Conservation (phyloP, 2,888 invertebrate species). For the Adelognathus sp. region DNA sequence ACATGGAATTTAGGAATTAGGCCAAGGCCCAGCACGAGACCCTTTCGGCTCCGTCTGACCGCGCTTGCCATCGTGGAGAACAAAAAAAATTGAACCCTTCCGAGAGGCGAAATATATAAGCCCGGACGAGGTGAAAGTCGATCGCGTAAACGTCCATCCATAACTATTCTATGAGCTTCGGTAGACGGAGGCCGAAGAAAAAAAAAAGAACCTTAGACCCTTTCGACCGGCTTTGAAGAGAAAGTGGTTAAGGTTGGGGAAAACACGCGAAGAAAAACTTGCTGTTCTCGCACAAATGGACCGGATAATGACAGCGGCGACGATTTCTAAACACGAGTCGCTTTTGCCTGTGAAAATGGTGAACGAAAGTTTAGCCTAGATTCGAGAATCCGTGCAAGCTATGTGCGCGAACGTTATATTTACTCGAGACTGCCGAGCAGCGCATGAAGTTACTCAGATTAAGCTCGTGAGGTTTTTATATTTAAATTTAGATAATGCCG, state of each 20-base stretch:
- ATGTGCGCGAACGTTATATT: conserved; percentile 18
- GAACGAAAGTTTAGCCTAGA: neutral
- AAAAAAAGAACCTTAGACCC: conserved; percentile 51
- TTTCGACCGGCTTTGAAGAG: conserved; percentile 42
- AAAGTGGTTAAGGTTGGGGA: conserved; percentile 51
- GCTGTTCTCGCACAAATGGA: neutral
- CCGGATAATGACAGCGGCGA: neutral
- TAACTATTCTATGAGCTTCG: neutral
- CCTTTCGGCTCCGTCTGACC: neutral
- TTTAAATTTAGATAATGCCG: conserved; percentile 38
- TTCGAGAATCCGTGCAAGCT: conserved; percentile 8
- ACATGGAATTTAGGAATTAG: conserved; percentile 57
- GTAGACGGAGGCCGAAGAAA: conserved; percentile 31
- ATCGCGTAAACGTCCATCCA: conserved; percentile 21
- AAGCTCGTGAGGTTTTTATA: conserved; percentile 20
- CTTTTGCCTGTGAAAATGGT: neutral
- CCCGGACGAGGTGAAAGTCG: conserved; percentile 52
- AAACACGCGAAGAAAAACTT: conserved; percentile 26
- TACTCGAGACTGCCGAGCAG: neutral
- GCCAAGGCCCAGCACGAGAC: conserved; percentile 25
- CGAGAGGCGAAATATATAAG: conserved; percentile 20
- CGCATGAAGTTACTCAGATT: neutral
- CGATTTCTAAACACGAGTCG: conserved; percentile 4
- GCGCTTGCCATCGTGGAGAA: too few species aligned
- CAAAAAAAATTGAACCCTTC: conserved; percentile 56